Evolutionary conservation across 2,113 vertebrate genomes (phyloP).

Genomic region (Azemiops feae): DNA sequence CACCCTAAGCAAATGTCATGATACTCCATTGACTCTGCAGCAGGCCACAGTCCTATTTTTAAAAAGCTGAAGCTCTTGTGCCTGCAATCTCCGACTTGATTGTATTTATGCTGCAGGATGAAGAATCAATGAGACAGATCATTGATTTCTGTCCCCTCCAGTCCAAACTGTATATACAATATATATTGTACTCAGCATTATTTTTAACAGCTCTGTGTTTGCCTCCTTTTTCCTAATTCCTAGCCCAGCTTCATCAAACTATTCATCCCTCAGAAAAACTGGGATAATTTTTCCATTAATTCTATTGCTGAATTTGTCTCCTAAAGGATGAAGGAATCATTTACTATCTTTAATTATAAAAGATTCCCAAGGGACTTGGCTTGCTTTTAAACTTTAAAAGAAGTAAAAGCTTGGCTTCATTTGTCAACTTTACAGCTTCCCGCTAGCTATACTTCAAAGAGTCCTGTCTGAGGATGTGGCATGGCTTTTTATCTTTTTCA

Average conservation of each 20-base stretch:
- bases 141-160: not conserved
- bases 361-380: not conserved
- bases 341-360: not conserved
- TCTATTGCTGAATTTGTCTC: not conserved
- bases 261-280: not conserved
- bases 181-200: not conserved
- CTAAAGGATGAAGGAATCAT: not conserved
- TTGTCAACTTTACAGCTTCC: not conserved
- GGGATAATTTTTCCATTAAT: not conserved
- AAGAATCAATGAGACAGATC: not conserved
- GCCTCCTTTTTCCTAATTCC: not conserved
- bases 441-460: not conserved
- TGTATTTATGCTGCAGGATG: not conserved
- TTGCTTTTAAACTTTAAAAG: not conserved
- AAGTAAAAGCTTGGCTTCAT: not conserved
- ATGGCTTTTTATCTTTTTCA: not conserved
- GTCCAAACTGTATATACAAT: not conserved
- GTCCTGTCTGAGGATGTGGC: not conserved
- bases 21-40: not conserved
- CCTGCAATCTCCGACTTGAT: not conserved
- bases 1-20: not conserved
- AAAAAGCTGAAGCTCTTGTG: not conserved
- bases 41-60: not conserved
- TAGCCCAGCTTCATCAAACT: not conserved
- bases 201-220: not conserved